Evolutionary conservation across 2,888 invertebrate genomes (phyloP).

Genomic region (Mimachlamys varia): DNA sequence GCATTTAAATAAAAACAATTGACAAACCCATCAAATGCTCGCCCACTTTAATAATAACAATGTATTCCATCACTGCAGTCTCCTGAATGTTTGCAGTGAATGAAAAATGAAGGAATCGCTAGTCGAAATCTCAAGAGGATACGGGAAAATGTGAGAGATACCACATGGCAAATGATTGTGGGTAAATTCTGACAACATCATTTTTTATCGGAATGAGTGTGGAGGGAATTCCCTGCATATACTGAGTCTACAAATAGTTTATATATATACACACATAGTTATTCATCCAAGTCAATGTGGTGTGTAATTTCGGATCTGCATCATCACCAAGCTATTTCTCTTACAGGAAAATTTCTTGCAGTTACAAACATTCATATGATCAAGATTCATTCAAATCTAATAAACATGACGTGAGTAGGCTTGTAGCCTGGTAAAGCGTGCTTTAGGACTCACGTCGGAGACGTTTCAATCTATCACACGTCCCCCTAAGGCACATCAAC

Average conservation of each 20-base stretch:
- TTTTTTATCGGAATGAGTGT: not conserved
- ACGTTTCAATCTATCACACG: not conserved
- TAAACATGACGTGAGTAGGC: not conserved
- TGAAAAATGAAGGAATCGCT: not conserved
- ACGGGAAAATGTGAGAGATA: not conserved
- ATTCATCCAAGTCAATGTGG: too few relatives aligned
- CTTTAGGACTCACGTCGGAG: not conserved
- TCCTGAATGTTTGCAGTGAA: not conserved
- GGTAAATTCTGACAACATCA: conserved; percentile 23
- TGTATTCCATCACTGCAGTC: not conserved
- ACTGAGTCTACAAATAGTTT: not conserved
- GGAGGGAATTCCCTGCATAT: not conserved
- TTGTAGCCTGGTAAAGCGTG: not conserved
- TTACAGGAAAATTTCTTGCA: not conserved
- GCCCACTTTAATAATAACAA: not conserved
- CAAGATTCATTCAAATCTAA: not conserved
- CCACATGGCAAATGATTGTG: not conserved
- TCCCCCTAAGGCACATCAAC: not conserved
- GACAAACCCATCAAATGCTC: not conserved
- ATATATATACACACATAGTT: not conserved
- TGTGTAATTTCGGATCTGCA: not conserved
- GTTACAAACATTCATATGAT: conserved; percentile 17
- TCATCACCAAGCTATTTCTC: not conserved
- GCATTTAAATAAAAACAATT: not conserved
- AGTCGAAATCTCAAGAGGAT: not conserved